Conservation (phyloP, 2,797 vertebrate species). For the Enoplosus armatus region DNA sequence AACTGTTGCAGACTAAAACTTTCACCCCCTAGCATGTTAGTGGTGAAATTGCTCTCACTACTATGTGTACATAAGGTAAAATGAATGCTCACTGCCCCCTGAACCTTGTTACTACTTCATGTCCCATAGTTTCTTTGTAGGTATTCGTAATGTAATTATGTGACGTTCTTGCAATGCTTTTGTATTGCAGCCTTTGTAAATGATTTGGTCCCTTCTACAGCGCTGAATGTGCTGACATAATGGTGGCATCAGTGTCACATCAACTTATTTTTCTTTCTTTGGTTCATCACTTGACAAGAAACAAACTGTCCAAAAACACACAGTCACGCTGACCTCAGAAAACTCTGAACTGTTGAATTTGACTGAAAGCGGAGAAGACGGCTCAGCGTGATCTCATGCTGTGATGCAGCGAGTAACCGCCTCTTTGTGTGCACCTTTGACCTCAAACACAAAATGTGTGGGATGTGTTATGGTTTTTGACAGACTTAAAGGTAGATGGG, state of each 20-base stretch:
- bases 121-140: not conserved
- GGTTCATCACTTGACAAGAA: conserved; percentile 17
- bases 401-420: conserved; percentile 39
- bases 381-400: conserved; percentile 58
- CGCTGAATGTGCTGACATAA: not conserved
- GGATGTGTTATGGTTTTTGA: conserved; percentile 17
- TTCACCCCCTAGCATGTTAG: not conserved
- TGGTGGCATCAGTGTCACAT: not conserved
- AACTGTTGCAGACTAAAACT: not conserved
- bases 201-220: not conserved
- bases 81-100: not conserved
- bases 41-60: too few relatives aligned
- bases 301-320: conserved; percentile 26
- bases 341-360: conserved; percentile 38
- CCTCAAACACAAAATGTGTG: conserved; percentile 10
- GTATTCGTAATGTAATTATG: conserved; percentile 2
- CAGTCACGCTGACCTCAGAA: conserved; percentile 13
- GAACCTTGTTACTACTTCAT: not conserved
- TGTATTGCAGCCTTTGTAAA: too few relatives aligned
- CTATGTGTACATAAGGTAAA: not conserved
- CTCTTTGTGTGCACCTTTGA: conserved; percentile 22
- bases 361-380: conserved; percentile 43
- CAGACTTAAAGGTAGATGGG: conserved; percentile 1
- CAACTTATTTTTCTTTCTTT: not conserved
- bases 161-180: not conserved